These are phyloP conservation scores for Drosophila bunnanda DNA, from an alignment of 2,888 invertebrate genomes.

Conservation along the genomic window DNA sequence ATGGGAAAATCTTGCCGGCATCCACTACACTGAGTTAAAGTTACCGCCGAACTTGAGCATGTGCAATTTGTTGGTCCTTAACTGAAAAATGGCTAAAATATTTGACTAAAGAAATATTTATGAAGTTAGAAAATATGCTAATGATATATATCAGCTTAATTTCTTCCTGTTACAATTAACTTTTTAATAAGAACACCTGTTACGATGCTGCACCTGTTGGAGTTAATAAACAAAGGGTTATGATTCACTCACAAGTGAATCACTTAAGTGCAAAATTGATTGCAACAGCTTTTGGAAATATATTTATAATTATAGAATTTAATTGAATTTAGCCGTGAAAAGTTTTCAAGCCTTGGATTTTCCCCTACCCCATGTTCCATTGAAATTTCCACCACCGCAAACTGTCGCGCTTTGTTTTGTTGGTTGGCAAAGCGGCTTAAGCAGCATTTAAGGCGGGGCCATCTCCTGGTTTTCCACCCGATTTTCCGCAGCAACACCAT, in stretches of 20 bases:
- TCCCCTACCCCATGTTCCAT: background rate
- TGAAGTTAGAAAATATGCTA: background rate
- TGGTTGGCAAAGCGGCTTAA: conserved; percentile 37
- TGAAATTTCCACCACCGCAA: conserved; percentile 1
- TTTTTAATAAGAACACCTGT: background rate
- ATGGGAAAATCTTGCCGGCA: background rate
- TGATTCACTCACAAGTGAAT: conserved; percentile 3
- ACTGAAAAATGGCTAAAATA: conserved; percentile 1
- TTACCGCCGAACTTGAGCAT: conserved; percentile 1
- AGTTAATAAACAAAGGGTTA: background rate
- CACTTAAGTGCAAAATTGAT: background rate
- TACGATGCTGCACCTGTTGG: background rate
- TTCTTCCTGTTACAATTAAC: background rate
- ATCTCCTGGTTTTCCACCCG: background rate
- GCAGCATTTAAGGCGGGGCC: conserved; percentile 14
- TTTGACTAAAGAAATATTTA: conserved; percentile 1
- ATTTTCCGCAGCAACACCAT: conserved; percentile 11
- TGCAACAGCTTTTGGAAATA: background rate
- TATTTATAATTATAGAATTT: background rate
- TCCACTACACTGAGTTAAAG: conserved; percentile 12
- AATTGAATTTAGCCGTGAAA: background rate
- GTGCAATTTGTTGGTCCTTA: background rate
- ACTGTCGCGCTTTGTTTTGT: conserved; percentile 28
- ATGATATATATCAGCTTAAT: background rate
- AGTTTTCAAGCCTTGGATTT: background rate